Evolutionary conservation across 1,140 invertebrate species (phyloP).

Genomic region (Musca vetustissima): DNA sequence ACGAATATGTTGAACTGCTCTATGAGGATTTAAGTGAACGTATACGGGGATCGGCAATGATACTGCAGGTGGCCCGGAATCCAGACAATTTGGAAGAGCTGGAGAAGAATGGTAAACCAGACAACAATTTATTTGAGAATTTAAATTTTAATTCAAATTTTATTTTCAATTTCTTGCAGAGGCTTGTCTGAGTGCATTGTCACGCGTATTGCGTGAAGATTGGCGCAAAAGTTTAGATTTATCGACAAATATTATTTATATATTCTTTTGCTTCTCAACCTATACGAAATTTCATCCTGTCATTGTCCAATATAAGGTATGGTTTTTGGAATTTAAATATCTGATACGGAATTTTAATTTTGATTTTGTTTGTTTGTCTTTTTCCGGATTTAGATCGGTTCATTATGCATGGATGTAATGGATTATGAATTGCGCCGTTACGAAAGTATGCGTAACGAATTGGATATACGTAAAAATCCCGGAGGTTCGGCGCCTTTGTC

Average conservation of each 20-base stretch:
- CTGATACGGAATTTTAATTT: not conserved
- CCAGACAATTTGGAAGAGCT: constrained; percentile 93
- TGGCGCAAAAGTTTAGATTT: constrained; percentile 95
- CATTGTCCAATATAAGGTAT: constrained; percentile 84
- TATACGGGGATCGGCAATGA: constrained; percentile 87
- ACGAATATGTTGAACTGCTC: constrained; percentile 92
- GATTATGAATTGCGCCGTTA: constrained; percentile 92
- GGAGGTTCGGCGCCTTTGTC: constrained; percentile 44
- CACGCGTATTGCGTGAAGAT: constrained; percentile 93
- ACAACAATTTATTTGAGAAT: not conserved
- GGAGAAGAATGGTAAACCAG: constrained; percentile 82
- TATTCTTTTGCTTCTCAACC: constrained; percentile 97
- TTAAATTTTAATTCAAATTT: constrained; percentile 20
- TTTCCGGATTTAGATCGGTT: constrained; percentile 76
- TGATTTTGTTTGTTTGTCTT: not conserved
- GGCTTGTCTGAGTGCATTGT: constrained; percentile 91
- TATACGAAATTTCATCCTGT: constrained; percentile 94
- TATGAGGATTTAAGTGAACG: constrained; percentile 95
- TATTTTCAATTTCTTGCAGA: constrained; percentile 64
- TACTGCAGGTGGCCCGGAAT: constrained; percentile 87
- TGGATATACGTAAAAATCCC: constrained; percentile 67
- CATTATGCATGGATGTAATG: constrained; percentile 93
- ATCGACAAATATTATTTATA: constrained; percentile 94
- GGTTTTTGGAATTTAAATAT: constrained; percentile 34
- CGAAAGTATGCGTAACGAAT: constrained; percentile 90